Evolutionary conservation across 1,140 invertebrate genomes (phyloP), one percentile per base, ranked within the genome.

Genomic region (Sinella curviseta): DNA sequence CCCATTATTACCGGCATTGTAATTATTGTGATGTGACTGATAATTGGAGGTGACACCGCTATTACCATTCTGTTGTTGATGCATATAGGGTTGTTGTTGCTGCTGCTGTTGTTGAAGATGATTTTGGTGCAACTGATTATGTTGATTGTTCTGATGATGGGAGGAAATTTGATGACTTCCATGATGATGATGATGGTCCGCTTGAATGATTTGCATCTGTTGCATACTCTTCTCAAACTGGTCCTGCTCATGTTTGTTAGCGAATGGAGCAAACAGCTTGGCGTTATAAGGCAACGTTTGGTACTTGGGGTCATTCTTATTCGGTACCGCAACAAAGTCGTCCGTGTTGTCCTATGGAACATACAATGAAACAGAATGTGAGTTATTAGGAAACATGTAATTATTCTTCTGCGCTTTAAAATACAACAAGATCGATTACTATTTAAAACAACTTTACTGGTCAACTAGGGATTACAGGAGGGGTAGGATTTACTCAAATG

Each of bases 251-350:
- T 81, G 77, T 54, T 81, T 81, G n/a, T 39, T 82, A 17, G 77
- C 79, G 31, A 85, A 83, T n/a, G 81, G 83, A 0, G 82, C 65
- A 36, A 84, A 78, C 75, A 95, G 94, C 87, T 95, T 94, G 8
- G 93, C 94, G 83, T 95, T 95, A 86, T 95, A 95, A 67, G 95
- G 95, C 85, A 97, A 89, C 26, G 94, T 96, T 88, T 97, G 95
- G 89, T 97, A 97, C 87, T 97, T 97, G 0, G 95, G 94, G 86
- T 97, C 94, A 73, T 93, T 93, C 87, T 96, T 97, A 83, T 91
- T 93, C n/a, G 91, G 87, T 1, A 85, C 85, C 83, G 90, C 89
- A 16, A 85, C 55, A 77, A 85, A 85, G 30, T 85, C 84, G 14
- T 82, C 81, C 1, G 60, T 73, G 33, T 78, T 83, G 20, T 83